Evolutionary conservation across 2,888 invertebrate species (phyloP).

Genomic region (Anticlea derivata): DNA sequence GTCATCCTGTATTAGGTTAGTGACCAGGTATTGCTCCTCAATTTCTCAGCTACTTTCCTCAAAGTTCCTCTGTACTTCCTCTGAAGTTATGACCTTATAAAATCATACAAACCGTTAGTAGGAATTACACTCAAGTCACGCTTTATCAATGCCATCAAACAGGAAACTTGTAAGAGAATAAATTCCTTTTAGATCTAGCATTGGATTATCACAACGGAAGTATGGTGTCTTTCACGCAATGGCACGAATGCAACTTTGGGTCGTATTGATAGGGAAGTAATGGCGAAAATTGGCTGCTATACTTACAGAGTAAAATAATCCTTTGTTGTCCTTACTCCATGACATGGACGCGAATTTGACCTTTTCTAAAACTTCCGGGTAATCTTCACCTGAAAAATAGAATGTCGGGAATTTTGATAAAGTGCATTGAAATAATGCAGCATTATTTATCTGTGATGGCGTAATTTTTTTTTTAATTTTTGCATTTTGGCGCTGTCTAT

Average conservation of each 20-base stretch:
- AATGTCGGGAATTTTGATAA: too few relatives aligned
- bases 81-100: too few relatives aligned
- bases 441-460: too few relatives aligned
- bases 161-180: slow-evolving; percentile 10
- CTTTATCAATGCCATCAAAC: slow-evolving; percentile 23
- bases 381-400: slow-evolving; percentile 87
- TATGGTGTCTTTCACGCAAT: too few relatives aligned
- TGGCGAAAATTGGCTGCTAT: not conserved
- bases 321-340: slow-evolving; percentile 98
- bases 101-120: not conserved
- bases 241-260: not conserved
- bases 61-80: too few relatives aligned
- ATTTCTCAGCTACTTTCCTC: too few relatives aligned
- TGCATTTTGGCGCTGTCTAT: too few relatives aligned
- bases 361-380: slow-evolving; percentile 94
- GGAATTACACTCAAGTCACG: slow-evolving; percentile 1
- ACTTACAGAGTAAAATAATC: slow-evolving; percentile 95
- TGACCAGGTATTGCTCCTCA: too few relatives aligned
- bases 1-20: too few relatives aligned
- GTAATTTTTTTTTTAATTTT: too few relatives aligned
- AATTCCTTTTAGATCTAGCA: not conserved
- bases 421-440: too few relatives aligned
- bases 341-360: slow-evolving; percentile 96
- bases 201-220: not conserved
- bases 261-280: not conserved